phyloP scores from a whole-genome alignment of 2,888 invertebrate species.

The Cylindroiulus punctatus region DNA sequence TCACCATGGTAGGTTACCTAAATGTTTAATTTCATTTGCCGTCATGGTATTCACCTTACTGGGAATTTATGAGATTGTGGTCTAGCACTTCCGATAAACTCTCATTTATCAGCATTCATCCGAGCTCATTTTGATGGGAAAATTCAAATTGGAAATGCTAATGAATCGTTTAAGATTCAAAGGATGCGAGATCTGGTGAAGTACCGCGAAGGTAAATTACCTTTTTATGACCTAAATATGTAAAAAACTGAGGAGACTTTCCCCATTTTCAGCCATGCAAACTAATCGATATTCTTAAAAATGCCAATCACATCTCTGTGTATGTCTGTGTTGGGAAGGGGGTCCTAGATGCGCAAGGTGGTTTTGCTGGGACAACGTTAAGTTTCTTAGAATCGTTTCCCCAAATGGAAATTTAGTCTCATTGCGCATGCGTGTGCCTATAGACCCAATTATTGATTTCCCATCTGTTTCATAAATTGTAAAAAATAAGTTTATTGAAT shows the following conservation, averaged over 20 bases:
- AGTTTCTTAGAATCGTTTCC: neutral
- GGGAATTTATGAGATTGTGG: constrained; percentile 15
- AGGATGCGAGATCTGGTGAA: constrained; percentile 19
- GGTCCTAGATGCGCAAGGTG: neutral
- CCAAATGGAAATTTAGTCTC: neutral
- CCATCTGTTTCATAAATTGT: neutral
- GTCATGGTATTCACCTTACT: neutral
- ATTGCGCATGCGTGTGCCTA: neutral
- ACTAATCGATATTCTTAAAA: constrained; percentile 37
- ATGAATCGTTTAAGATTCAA: constrained; percentile 45
- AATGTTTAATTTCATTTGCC: neutral
- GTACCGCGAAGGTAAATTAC: constrained; percentile 45
- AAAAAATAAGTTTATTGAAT: neutral
- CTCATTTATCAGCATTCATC: neutral
- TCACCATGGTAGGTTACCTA: too few relatives aligned
- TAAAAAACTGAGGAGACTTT: neutral
- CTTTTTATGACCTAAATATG: constrained; percentile 45
- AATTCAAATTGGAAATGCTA: constrained; percentile 43
- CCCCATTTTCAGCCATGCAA: neutral
- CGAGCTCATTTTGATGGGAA: neutral
- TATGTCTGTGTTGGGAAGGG: neutral
- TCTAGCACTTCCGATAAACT: neutral
- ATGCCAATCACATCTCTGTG: neutral
- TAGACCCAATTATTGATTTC: neutral
- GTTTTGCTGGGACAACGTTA: neutral